A percentile compares a stretch with the other conserved stretches of the same genome.
phyloP scores from a whole-genome alignment of 2,113 vertebrate genomes.

The Mugil cephalus region DNA sequence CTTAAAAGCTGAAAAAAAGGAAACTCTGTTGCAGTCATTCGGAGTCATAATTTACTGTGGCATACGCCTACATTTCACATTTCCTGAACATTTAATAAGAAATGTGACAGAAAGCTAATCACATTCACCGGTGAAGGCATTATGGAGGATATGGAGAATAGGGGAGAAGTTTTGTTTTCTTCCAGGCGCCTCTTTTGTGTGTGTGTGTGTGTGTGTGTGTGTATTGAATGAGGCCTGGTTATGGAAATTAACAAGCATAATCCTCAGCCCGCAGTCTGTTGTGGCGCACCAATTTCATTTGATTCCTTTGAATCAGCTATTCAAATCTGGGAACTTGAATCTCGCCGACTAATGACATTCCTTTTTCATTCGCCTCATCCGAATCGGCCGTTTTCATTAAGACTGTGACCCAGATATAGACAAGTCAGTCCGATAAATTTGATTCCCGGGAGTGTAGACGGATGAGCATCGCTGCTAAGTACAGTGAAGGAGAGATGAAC shows the following conservation, averaged over 20 bases:
- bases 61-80: not conserved
- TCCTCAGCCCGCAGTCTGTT: slow-evolving; percentile 49
- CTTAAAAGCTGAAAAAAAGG: not conserved
- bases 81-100: slow-evolving; percentile 40
- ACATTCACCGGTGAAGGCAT: slow-evolving; percentile 37
- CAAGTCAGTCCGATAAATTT: slow-evolving; percentile 55
- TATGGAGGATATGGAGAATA: slow-evolving; percentile 14
- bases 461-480: slow-evolving; percentile 41
- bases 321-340: slow-evolving; percentile 53
- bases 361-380: slow-evolving; percentile 41
- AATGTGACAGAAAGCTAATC: slow-evolving; percentile 48
- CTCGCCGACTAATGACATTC: slow-evolving; percentile 58
- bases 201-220: slow-evolving; percentile 16
- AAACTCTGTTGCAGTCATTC: not conserved
- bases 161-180: slow-evolving; percentile 39
- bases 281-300: slow-evolving; percentile 53
- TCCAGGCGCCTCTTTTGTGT: slow-evolving; percentile 21
- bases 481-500: not conserved
- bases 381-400: slow-evolving; percentile 64
- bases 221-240: slow-evolving; percentile 16
- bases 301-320: slow-evolving; percentile 64
- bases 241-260: slow-evolving; percentile 60
- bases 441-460: slow-evolving; percentile 28
- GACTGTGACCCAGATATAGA: slow-evolving; percentile 67
- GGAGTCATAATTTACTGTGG: slow-evolving; percentile 28